Base-by-base conservation (phyloP, 2,797 vertebrate genomes). In the Tapirus indicus region DNA sequence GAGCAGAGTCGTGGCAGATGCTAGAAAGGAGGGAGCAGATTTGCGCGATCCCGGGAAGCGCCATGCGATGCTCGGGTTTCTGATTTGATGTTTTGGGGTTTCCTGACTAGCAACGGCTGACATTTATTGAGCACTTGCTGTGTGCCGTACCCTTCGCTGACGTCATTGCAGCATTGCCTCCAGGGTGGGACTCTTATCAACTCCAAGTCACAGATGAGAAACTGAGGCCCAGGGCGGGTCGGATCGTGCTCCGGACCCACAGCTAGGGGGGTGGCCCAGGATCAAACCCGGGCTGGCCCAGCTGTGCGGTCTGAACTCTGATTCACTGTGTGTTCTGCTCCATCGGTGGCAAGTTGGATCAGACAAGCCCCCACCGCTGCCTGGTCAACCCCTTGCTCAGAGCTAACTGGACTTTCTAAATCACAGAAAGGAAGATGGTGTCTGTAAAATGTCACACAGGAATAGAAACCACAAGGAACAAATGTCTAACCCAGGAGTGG, bases 1-100 rank as follows among this genome's bases (percentile, higher is more conserved):
- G 66, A 94, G 94, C 95, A 92, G 84, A 80, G 94, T 97, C 90
- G 8, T 0, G 91, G 95, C 3, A 94, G 94, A 78, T 79, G 93
- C 93, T 83, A 44, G 80, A 87, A 56, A 88, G 75, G 95, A 96
- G 38, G 74, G 54, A 88, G 79, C 82, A 0, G 68, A 62, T 44
- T 16, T 44, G 1, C 23, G 0, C 3, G 6, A 32, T 93, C 88
- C 56, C 29, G n/a, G 86, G 93, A 29, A 49, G 88, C 47, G 4
- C 29, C 18, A 1, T 1, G 18, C 8, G 3, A 18, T 7, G 27
- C 58, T 1, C 49, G 6, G 86, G 69, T 90, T 35, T 29, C 64
- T 84, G 38, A 6, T 68, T 2, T 32, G 69, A 52, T 27, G 52
- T 58, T 77, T 68, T 21, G 71, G 66, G 90, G 54, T 56, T 93